Evolutionary conservation across 2,113 vertebrate species (phyloP), one percentile per base, ranked within the genome.

Genomic region (Leptodactylus fuscus): DNA sequence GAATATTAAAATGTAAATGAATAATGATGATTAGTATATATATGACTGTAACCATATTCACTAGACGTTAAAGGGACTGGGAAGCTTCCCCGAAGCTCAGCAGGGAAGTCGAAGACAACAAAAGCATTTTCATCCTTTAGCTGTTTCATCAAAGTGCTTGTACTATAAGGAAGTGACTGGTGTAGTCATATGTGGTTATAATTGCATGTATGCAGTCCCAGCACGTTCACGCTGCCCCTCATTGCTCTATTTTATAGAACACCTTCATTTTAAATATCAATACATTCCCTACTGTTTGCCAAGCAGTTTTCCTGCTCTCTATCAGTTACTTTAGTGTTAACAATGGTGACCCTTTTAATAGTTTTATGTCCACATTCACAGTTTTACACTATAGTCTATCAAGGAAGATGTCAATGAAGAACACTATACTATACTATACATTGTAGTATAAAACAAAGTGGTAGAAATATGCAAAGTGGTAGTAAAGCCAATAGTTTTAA

Each of bases 41-140:
- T 60, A 80, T 44, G 36, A 62, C 41, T 80, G 53, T 80, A 44
- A 62, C 53, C 55, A 38, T 79, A 44, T 60, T 62, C 34, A 24
- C 77, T 60, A 41, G 10, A 51, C 44, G 77, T 80, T 80, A 80
- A 80, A 58, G 55, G 55, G 34, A 44, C 53, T 80, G 24, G 77
- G 53, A 58, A 60, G 77, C 55, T 44, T 80, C 55, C 32, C 53
- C 49, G 22, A 36, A 62, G 77, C 77, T 62, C 77, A 80, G 77
- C 77, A 80, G 77, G 77, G 53, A 80, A 80, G 77, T 80, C 34
- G 27, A 62, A 60, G n/a, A 41, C 77, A 80, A 80, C 77, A 80
- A 80, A 79, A 60, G 77, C 77, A 80, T 80, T 55, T 80, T 80
- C 77, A 60, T 80, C 77, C 77, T 80, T 62, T 60, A 80, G 41